Evolutionary conservation across 2,888 invertebrate genomes (phyloP).

Genomic region (Axea sp.): DNA sequence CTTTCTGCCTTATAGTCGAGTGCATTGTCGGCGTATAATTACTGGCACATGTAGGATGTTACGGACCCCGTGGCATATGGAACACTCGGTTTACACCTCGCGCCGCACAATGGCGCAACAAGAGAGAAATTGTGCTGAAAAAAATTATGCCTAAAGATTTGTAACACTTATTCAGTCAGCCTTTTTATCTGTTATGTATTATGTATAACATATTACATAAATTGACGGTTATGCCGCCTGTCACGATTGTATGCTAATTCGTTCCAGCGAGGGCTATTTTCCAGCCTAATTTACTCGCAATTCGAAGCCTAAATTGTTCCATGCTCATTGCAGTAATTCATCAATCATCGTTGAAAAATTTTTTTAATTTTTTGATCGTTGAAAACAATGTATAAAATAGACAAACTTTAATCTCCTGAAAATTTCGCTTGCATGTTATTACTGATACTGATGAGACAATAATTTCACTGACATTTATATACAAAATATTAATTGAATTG

Average conservation of each 20-base stretch:
- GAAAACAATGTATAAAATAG: too few relatives aligned
- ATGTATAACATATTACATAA: slow-evolving; percentile 55
- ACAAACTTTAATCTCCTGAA: too few relatives aligned
- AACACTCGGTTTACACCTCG: slow-evolving; percentile 56
- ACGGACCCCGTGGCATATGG: slow-evolving; percentile 57
- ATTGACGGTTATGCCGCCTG: slow-evolving; percentile 29
- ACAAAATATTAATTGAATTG: too few relatives aligned
- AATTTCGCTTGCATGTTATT: too few relatives aligned
- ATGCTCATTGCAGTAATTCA: too few relatives aligned
- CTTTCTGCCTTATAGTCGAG: slow-evolving; percentile 24
- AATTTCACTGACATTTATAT: too few relatives aligned
- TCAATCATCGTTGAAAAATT: too few relatives aligned
- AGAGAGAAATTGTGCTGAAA: slow-evolving; percentile 56
- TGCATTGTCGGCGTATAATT: slow-evolving; percentile 53
- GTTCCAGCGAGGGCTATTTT: slow-evolving; percentile 6
- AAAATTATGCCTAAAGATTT: slow-evolving; percentile 56
- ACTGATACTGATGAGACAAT: too few relatives aligned
- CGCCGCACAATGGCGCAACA: slow-evolving; percentile 52
- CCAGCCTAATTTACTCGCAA: slow-evolving; percentile 1
- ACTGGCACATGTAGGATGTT: slow-evolving; percentile 58
- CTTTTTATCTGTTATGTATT: slow-evolving; percentile 49
- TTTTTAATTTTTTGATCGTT: too few relatives aligned
- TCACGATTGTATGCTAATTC: slow-evolving; percentile 46
- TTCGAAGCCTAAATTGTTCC: too few relatives aligned
- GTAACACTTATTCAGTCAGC: slow-evolving; percentile 42